Conservation (phyloP, 2,113 vertebrate genomes). For the Clinocottus analis region DNA sequence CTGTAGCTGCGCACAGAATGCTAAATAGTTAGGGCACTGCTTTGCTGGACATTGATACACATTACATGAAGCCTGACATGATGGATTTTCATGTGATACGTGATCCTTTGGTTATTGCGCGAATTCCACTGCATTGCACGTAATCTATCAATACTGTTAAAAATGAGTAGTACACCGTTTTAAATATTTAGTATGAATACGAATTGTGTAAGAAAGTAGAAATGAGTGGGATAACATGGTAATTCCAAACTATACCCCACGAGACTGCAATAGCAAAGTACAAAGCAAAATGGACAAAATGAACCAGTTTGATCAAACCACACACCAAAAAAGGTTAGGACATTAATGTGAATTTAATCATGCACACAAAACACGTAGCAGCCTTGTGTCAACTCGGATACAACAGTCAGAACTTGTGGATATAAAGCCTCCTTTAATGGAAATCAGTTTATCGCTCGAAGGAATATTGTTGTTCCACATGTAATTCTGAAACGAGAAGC, state of each 20-base stretch:
- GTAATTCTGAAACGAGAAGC: slow-evolving; percentile 37
- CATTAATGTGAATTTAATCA: neutral
- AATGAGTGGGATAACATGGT: neutral
- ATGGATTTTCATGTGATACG: too few species aligned
- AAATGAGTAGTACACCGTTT: too few species aligned
- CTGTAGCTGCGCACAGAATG: too few species aligned
- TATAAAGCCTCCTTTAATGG: neutral
- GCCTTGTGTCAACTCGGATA: neutral
- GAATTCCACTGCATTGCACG: too few species aligned
- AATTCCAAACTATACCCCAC: neutral
- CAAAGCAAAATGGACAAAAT: neutral
- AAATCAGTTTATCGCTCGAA: slow-evolving; percentile 5
- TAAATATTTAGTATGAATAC: too few species aligned
- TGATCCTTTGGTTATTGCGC: too few species aligned
- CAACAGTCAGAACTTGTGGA: neutral
- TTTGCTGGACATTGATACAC: too few species aligned
- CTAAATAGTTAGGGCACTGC: too few species aligned
- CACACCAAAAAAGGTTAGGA: neutral
- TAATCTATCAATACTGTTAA: too few species aligned
- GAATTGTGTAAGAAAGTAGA: too few species aligned
- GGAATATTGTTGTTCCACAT: slow-evolving; percentile 18
- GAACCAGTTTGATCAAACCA: neutral
- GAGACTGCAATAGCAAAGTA: neutral
- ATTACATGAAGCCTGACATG: too few species aligned
- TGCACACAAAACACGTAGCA: neutral